Base-by-base conservation (phyloP, 2,113 vertebrate genomes). In the Tragelaphus imberbis region DNA sequence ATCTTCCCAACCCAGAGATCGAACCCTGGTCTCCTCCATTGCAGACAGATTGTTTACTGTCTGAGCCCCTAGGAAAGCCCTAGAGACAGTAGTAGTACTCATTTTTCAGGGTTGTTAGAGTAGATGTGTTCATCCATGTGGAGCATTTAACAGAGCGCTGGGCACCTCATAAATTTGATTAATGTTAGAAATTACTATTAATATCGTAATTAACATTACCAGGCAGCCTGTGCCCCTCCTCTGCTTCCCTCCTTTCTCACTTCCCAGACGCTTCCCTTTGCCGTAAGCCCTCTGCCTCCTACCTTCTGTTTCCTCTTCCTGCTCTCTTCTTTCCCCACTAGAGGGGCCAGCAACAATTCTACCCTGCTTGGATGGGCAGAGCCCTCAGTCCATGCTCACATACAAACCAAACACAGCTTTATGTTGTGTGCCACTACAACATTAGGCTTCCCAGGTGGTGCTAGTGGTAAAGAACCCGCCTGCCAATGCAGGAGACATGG, bases 81-180 rank as follows among this genome's bases (percentile, higher is more conserved):
- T 77, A 77, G 40, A 75, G 36, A 92, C 28, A 71, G 28, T 59
- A 92, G 47, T 28, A 56, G 49, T 7, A 84, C 17, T 95, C 51
- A 79, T 61, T 59, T 96, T 93, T 91, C 68, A 93, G 61, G 58
- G 36, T n/a, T 77, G 40, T 61, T 91, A 85, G 61, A 97, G 47
- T n/a, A 92, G 36, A 47, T 80, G 12, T 27, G 15, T 88, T 51
- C 27, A 47, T 36, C 14, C 55, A 11, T 84, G 28, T 51, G 80
- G 93, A 51, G 15, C 28, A 79, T 86, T 92, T 63, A 92, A 15
- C 33, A 79, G 82, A 88, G 14, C 56, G 13, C 17, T 92, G 49
- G 55, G 21, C 47, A 56, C 21, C 27, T 88, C 81, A 30, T 84
- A 94, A 44, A 61, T 59, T 13, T 56, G 2, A 25, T 6, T 36